A percentile compares a stretch with the other conserved stretches of the same genome.
Conservation (phyloP, 53 echinoderm and acorn worm genomes). For the Paelopatides confundens region DNA sequence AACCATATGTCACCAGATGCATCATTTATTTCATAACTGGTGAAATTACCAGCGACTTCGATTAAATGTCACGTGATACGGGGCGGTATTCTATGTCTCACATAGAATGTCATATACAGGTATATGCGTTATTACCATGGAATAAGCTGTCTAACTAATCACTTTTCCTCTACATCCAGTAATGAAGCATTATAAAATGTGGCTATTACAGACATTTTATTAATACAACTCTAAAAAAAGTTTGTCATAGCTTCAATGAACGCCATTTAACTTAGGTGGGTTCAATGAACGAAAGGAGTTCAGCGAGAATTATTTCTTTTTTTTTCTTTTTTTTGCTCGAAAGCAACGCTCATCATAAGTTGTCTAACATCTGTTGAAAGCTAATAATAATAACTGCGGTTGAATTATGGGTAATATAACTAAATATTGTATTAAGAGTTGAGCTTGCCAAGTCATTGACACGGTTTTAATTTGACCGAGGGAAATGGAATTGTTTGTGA, state of each 20-base stretch:
- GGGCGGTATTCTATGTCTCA: not conserved
- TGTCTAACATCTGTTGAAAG: slow-evolving; percentile 27
- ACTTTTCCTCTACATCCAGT: not conserved
- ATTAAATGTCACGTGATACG: slow-evolving; percentile 7
- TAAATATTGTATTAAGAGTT: slow-evolving; percentile 41
- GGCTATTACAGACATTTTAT: slow-evolving; percentile 23
- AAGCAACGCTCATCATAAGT: not conserved
- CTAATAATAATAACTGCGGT: not conserved
- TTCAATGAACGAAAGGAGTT: slow-evolving; percentile 35
- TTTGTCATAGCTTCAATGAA: slow-evolving; percentile 16
- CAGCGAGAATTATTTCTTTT: not conserved
- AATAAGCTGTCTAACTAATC: not conserved
- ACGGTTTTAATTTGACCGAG: slow-evolving; percentile 30
- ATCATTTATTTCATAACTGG: not conserved
- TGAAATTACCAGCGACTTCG: not conserved
- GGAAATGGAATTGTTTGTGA: slow-evolving; percentile 28
- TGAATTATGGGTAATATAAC: slow-evolving; percentile 25
- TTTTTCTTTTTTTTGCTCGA: not conserved
- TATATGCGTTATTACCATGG: not conserved
- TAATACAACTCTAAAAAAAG: not conserved
- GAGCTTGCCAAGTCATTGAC: slow-evolving; percentile 38
- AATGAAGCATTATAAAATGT: slow-evolving; percentile 25
- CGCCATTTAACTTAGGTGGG: not conserved
- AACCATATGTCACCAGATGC: slow-evolving; percentile 19
- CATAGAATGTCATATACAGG: not conserved